These are phyloP conservation scores for Calycopis cecrops DNA, from an alignment of 1,140 invertebrate species.

Conservation along the genomic window DNA sequence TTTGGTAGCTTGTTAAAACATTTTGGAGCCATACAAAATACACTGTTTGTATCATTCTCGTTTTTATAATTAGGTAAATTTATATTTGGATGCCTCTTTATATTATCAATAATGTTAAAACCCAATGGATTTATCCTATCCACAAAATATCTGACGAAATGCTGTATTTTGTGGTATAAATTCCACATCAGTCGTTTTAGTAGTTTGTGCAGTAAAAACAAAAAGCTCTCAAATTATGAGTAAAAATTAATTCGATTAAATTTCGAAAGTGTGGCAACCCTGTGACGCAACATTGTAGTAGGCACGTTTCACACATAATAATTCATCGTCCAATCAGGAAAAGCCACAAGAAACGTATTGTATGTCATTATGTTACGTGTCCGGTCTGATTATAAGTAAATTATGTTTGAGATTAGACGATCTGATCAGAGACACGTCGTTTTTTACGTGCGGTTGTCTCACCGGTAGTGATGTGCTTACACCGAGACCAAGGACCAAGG, in stretches of 20 bases:
- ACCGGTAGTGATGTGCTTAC: neutral
- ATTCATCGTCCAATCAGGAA: constrained; percentile 41
- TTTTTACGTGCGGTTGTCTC: constrained; percentile 17
- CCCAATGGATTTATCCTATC: too few relatives aligned
- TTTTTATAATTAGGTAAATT: too few relatives aligned
- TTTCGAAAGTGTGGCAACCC: constrained; percentile 21
- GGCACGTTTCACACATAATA: constrained; percentile 45
- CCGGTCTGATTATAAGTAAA: constrained; percentile 32
- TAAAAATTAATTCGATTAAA: neutral
- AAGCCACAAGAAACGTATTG: constrained; percentile 22
- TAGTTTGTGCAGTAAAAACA: neutral
- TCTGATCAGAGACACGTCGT: constrained; percentile 22
- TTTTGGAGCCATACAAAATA: too few relatives aligned
- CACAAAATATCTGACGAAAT: too few relatives aligned
- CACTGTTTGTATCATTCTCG: too few relatives aligned
- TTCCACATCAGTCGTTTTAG: too few relatives aligned
- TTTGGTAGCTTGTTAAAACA: too few relatives aligned
- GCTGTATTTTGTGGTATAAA: too few relatives aligned
- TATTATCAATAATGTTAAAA: too few relatives aligned
- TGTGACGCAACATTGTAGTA: constrained; percentile 32
- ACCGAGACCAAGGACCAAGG: too few relatives aligned
- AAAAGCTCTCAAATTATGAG: neutral
- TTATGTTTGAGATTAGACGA: constrained; percentile 35
- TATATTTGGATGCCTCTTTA: too few relatives aligned
- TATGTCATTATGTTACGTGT: constrained; percentile 32